phyloP scores from a whole-genome alignment of 2,888 invertebrate species.

The Aethes cnicana region DNA sequence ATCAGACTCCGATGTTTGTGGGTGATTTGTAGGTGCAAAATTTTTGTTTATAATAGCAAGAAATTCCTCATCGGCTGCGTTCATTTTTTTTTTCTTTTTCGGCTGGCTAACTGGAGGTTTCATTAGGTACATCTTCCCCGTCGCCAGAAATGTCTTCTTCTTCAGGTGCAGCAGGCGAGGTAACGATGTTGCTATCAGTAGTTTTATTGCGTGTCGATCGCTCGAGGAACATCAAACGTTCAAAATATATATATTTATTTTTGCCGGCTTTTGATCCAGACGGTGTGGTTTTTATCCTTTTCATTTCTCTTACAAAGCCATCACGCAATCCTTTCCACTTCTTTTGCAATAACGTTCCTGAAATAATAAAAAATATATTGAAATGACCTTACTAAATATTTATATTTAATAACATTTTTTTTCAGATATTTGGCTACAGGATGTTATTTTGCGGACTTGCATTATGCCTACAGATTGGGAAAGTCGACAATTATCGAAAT shows the following conservation, averaged over 20 bases:
- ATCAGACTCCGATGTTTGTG: constrained; percentile 30
- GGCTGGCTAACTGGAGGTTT: constrained; percentile 26
- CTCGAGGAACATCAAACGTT: constrained; percentile 33
- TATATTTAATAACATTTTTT: too few relatives aligned
- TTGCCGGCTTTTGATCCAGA: constrained; percentile 31
- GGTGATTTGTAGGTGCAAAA: constrained; percentile 30
- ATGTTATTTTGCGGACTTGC: constrained; percentile 14
- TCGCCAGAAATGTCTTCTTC: constrained; percentile 27
- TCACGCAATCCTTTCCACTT: constrained; percentile 33
- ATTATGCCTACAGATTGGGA: constrained; percentile 15
- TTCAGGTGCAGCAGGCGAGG: constrained; percentile 27
- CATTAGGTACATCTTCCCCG: constrained; percentile 34
- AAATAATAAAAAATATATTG: constrained; percentile 16
- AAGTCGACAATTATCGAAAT: constrained; percentile 7
- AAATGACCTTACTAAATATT: too few relatives aligned
- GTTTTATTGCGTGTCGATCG: constrained; percentile 30
- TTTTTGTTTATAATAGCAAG: constrained; percentile 32
- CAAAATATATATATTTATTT: constrained; percentile 32
- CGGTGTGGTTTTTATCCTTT: constrained; percentile 30
- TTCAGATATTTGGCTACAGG: constrained; percentile 6
- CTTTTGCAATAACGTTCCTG: constrained; percentile 31
- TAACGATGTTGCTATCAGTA: constrained; percentile 32
- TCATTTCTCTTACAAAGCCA: constrained; percentile 33
- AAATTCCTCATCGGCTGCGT: constrained; percentile 33
- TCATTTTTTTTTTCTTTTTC: constrained; percentile 32